Conservation (phyloP, 1,140 invertebrate genomes). For the Pseudomyrmex gracilis region DNA sequence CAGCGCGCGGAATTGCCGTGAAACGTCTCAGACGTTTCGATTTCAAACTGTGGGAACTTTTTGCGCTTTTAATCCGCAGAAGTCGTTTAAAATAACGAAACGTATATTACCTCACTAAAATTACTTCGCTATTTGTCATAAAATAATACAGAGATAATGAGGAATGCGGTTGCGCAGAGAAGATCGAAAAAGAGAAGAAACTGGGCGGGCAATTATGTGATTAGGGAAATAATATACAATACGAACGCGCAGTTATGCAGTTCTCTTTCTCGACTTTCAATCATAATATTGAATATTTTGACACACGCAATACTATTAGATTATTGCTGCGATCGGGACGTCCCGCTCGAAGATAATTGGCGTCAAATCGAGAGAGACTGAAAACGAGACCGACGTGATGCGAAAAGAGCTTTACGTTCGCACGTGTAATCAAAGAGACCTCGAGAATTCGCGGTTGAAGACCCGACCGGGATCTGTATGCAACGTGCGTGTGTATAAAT, state of each 20-base stretch:
- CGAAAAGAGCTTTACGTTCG: slow-evolving; percentile 36
- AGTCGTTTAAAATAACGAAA: too few species aligned
- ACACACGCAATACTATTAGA: too few species aligned
- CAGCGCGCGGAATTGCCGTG: slow-evolving; percentile 43
- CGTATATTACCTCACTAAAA: slow-evolving; percentile 2
- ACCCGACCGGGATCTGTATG: slow-evolving; percentile 42
- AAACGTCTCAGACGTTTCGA: slow-evolving; percentile 62
- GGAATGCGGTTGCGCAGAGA: too few species aligned
- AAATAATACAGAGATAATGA: too few species aligned
- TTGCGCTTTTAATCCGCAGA: slow-evolving; percentile 40
- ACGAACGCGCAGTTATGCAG: too few species aligned
- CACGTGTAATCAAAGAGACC: slow-evolving; percentile 66
- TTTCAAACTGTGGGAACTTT: slow-evolving; percentile 57
- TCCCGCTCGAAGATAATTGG: not conserved
- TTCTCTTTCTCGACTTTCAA: too few species aligned
- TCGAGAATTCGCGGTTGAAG: slow-evolving; percentile 52
- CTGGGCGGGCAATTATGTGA: too few species aligned
- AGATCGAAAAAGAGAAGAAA: too few species aligned
- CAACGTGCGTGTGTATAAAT: slow-evolving; percentile 48
- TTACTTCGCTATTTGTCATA: slow-evolving; percentile 4
- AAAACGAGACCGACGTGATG: slow-evolving; percentile 9
- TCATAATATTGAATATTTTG: too few species aligned
- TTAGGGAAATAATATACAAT: too few species aligned
- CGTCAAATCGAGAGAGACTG: slow-evolving; percentile 30
- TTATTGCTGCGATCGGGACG: too few species aligned